Evolutionary conservation across 2,113 vertebrate genomes (phyloP).

Genomic region (Desmodus rotundus): DNA sequence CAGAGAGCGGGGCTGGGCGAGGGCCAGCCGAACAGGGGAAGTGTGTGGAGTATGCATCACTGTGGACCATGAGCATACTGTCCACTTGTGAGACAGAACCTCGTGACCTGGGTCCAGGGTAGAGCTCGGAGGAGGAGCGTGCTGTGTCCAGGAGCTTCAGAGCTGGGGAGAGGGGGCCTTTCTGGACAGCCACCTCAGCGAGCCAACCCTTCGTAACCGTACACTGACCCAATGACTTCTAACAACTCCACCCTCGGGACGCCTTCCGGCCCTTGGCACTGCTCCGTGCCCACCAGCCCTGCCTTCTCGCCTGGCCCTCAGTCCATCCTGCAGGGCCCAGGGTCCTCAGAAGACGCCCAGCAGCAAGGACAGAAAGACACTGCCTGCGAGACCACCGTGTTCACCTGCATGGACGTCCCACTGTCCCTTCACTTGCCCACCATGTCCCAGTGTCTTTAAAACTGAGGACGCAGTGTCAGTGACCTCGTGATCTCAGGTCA

Average conservation of each 20-base stretch:
- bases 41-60: fast-evolving
- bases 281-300: not conserved
- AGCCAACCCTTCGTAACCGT: not conserved
- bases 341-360: not conserved
- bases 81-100: not conserved
- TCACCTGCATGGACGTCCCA: fast-evolving
- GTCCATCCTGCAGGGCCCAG: not conserved
- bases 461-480: not conserved
- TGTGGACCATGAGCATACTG: fast-evolving
- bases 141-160: fast-evolving
- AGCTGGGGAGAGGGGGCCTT: no score
- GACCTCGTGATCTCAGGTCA: no score
- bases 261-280: no score
- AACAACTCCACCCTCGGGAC: fast-evolving
- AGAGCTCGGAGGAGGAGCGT: not conserved
- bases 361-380: no score
- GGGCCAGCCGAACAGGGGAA: not conserved
- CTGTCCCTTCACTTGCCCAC: not conserved
- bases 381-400: fast-evolving
- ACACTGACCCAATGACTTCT: not conserved
- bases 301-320: not conserved
- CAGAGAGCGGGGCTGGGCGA: not conserved
- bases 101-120: no score
- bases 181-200: no score
- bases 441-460: not conserved